phyloP scores from a whole-genome alignment of 2,888 invertebrate species.

The Anaspis maculata region DNA sequence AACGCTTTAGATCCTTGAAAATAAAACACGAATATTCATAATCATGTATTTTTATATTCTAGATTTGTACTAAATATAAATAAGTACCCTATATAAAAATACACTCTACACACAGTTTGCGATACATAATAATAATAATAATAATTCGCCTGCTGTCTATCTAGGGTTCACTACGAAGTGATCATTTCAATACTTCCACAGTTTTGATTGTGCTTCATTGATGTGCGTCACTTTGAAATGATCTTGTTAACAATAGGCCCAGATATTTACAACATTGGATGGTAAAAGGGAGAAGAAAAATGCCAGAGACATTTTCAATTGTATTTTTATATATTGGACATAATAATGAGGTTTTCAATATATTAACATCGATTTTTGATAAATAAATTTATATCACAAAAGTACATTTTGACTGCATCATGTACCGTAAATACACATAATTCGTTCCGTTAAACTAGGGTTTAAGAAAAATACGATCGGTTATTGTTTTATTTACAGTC shows the following conservation, averaged over 20 bases:
- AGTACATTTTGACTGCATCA: constrained; percentile 33
- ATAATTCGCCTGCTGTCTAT: background rate
- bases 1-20: no score
- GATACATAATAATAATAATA: constrained; percentile 15
- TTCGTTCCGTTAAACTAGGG: constrained; percentile 31
- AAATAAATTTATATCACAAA: constrained; percentile 31
- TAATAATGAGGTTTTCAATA: no score
- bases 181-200: constrained; percentile 8
- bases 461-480: no score
- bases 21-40: constrained; percentile 15
- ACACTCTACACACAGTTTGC: constrained; percentile 43
- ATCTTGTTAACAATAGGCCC: constrained; percentile 5
- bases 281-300: no score
- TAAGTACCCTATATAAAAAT: constrained; percentile 45
- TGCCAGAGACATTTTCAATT: no score
- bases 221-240: constrained; percentile 9
- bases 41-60: constrained; percentile 30
- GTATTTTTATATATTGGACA: no score
- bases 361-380: constrained; percentile 9
- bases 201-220: constrained; percentile 1
- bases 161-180: constrained; percentile 1
- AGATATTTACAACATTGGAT: constrained; percentile 3
- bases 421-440: no score
- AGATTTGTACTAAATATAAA: constrained; percentile 43
- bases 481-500: constrained; percentile 33